Evolutionary conservation across 2,888 invertebrate genomes (phyloP).

Genomic region (Hydriomena furcata): DNA sequence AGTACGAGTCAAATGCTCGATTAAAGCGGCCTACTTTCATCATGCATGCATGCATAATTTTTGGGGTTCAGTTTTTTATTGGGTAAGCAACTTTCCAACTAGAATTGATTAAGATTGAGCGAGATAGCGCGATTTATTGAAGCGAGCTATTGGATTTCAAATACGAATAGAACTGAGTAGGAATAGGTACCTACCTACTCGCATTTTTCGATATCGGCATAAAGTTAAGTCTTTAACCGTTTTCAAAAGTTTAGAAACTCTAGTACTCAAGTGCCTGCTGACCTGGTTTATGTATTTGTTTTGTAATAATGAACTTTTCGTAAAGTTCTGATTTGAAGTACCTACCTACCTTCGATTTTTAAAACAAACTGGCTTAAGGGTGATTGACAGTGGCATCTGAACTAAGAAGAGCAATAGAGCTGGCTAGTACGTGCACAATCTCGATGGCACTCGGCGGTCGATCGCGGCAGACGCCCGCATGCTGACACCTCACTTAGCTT

Average conservation of each 20-base stretch:
- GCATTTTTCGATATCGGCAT: slow-evolving; percentile 17
- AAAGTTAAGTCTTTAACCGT: slow-evolving; percentile 25
- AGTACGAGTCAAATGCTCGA: no score
- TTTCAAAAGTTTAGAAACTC: slow-evolving; percentile 19
- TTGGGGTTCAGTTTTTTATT: slow-evolving; percentile 13
- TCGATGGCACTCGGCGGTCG: slow-evolving; percentile 41
- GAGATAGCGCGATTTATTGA: slow-evolving; percentile 42
- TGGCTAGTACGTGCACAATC: slow-evolving; percentile 59
- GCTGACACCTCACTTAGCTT: slow-evolving; percentile 64
- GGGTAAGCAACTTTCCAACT: slow-evolving; percentile 13
- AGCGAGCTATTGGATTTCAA: slow-evolving; percentile 42
- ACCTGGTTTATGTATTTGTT: slow-evolving; percentile 3
- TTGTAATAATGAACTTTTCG: not conserved
- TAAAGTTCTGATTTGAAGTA: not conserved
- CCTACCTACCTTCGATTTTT: not conserved
- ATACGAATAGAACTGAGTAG: slow-evolving; percentile 26
- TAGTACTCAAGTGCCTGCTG: not conserved
- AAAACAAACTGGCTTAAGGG: not conserved
- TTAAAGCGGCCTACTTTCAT: no score
- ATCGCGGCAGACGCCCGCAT: slow-evolving; percentile 32
- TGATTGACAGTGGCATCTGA: slow-evolving; percentile 20
- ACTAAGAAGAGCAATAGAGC: slow-evolving; percentile 27
- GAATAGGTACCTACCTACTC: not conserved
- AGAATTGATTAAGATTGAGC: slow-evolving; percentile 29
- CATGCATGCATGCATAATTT: slow-evolving; percentile 1